Evolutionary conservation across 2,113 vertebrate species (phyloP), one percentile per base, ranked within the genome.

Genomic region (Ailuropoda melanoleuca): DNA sequence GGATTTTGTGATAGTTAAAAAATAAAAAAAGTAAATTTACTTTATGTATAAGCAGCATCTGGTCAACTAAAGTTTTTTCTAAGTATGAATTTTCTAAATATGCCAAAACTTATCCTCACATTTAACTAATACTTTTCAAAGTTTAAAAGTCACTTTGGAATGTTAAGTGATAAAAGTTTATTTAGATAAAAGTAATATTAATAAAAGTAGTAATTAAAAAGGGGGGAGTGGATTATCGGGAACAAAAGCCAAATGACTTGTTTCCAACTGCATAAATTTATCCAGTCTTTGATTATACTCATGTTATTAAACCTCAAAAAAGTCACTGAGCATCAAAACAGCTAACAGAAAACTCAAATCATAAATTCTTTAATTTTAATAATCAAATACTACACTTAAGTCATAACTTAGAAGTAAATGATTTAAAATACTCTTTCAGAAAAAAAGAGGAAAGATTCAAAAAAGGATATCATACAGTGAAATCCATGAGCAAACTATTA

Each of bases 51-150:
- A 66, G 29, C 10, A 89, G 19, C 48, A 95, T 50, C 58, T 70
- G 0, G 8, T 80, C 68, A 97, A 80, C 37, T 90, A 1, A 70
- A 93, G 24, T 48, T 74, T 93, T 87, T 72, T 60, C 58, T n/a
- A 78, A n/a, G 74, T 64, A 85, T 18, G 1, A 77, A 93, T 86
- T 77, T 93, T 50, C 68, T 58, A 95, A 86, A 19, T 19, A 77
- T 37, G n/a, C 34, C 19, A 46, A 70, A 85, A 39, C 70, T 90
- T 87, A 93, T 86, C 80, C 87, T 86, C 68, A 87, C 1, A 26
- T 82, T 64, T 93, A 93, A 90, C 31, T 94, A 92, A 88, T 55
- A 96, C 1, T 68, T 93, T 89, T 86, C 83, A 74, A 96, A 88
- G 56, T 85, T 88, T 85, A 95, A 95, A 94, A 43, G 39, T 93